Base-by-base conservation (phyloP, 2,113 vertebrate species). In the Gila orcuttii region DNA sequence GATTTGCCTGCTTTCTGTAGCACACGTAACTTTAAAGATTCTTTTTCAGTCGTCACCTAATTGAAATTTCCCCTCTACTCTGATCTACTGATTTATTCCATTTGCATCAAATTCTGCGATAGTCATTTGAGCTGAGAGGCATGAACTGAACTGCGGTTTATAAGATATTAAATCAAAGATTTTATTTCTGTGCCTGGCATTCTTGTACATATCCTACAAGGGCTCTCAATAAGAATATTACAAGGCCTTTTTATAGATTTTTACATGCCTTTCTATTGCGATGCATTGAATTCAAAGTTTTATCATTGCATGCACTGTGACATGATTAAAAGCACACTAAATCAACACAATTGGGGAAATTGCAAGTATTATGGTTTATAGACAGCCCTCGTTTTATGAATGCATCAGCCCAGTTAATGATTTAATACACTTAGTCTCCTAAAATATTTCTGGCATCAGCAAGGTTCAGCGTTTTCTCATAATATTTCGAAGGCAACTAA, bases 61-160 rank as follows among this genome's bases (percentile, higher is more conserved):
- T 90, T 89, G 85, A 89, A 86, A 88, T 91, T 89, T 85, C 82
- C 77, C 75, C 86, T 79, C 76, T 11, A 23, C 64, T 83, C 62
- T 73, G 76, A 79, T 86, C 74, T 85, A 36, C 79, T 50, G 89
- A 87, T 88, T 80, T 85, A 60, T 87, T 87, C 50, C 57, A 78
- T 89, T 87, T 83, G 71, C 33, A 82, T 77, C 80, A 87, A 85
- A 84, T 85, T 88, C 52, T 25, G 62, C 60, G 85, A 86, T 59
- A 82, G 31, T 88, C 87, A 81, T 42, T 68, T 76, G 62, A 80
- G 81, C 33, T 39, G 81, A 81, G 64, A 73, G 79, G 84, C 39
- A 57, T 57, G 31, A 85, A 79, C 76, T 28, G 66, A 85, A 68
- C 66, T 69, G 45, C 62, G 39, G 55, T 79, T 85, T 79, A 66